A percentile compares a stretch with the other conserved stretches of the same genome.
These are phyloP conservation scores for Sebastes kiyomatsui DNA, from an alignment of 2,797 vertebrate genomes.

Conservation along the genomic window DNA sequence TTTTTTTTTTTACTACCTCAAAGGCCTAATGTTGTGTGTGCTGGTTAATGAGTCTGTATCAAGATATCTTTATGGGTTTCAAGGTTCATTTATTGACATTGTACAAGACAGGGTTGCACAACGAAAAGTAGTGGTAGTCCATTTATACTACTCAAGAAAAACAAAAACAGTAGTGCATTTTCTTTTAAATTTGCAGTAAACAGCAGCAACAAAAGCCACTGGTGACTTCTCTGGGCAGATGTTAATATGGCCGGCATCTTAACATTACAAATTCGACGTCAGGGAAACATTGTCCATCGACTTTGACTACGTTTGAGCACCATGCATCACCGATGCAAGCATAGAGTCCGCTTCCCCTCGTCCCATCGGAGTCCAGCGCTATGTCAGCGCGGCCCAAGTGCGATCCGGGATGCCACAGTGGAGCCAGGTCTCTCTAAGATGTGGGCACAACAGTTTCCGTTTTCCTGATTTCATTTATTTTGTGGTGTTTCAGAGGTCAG, in stretches of 20 bases:
- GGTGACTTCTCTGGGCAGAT: background rate
- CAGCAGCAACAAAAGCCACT: background rate
- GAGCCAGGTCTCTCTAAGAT: background rate
- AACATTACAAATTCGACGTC: background rate
- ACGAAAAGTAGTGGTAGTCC: background rate
- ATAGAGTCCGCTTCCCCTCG: background rate
- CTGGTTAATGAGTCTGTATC: background rate
- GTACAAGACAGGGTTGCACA: background rate
- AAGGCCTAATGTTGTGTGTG: background rate
- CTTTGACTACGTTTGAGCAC: background rate
- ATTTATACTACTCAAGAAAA: background rate
- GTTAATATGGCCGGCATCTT: background rate
- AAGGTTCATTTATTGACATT: background rate
- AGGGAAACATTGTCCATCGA: background rate
- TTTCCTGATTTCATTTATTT: background rate
- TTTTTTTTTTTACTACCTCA: background rate
- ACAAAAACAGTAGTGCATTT: background rate
- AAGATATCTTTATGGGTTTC: fast-evolving
- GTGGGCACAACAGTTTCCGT: background rate
- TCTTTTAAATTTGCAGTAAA: background rate
- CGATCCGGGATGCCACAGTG: background rate
- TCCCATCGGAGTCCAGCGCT: background rate
- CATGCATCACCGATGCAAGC: background rate
- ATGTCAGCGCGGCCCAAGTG: background rate
- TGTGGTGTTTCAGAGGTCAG: background rate